These are phyloP conservation scores for Papilio glaucus DNA, from an alignment of 1,140 invertebrate genomes.

Conservation along the genomic window DNA sequence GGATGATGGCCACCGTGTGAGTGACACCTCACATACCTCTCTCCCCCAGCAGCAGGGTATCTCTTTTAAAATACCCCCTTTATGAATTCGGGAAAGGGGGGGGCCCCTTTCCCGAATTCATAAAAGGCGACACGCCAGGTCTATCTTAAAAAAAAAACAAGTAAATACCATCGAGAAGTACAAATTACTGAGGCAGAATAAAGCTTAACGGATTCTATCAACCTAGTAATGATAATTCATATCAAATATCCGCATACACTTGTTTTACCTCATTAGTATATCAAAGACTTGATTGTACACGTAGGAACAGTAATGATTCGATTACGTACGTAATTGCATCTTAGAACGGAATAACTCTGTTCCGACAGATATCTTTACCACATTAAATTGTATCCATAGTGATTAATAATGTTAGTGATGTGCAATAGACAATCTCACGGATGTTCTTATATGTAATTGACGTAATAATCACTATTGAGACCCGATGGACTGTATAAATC, in stretches of 20 bases:
- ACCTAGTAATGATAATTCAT: neutral
- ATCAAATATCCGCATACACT: neutral
- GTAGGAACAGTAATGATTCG: neutral
- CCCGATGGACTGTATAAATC: neutral
- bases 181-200: too few relatives aligned
- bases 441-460: constrained; percentile 3
- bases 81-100: too few relatives aligned
- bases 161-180: too few relatives aligned
- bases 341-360: neutral
- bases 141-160: too few relatives aligned
- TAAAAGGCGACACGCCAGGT: too few relatives aligned
- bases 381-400: neutral
- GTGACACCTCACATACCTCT: too few relatives aligned
- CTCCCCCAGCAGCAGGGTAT: too few relatives aligned
- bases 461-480: constrained; percentile 17
- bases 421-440: neutral
- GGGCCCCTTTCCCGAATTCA: too few relatives aligned
- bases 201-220: too few relatives aligned
- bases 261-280: neutral
- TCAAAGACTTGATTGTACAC: neutral
- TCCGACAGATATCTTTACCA: neutral
- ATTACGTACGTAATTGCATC: neutral
- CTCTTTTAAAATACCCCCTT: too few relatives aligned
- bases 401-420: neutral
- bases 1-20: too few relatives aligned